A percentile compares a stretch with the other conserved stretches of the same genome.
phyloP scores from a whole-genome alignment of 2,888 invertebrate species.

The Tanytarsus gracilentus region DNA sequence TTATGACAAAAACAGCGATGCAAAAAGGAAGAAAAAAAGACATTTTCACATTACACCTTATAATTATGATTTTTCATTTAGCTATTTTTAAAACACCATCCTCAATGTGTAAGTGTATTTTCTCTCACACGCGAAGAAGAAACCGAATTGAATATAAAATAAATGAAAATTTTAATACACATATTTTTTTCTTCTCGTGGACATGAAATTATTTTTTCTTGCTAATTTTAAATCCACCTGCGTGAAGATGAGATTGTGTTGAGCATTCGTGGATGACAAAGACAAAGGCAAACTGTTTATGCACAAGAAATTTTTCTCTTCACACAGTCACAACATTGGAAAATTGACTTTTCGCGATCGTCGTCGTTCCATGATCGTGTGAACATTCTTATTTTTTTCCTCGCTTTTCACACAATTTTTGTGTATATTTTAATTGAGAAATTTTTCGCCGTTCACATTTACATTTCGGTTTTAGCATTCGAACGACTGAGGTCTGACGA shows the following conservation, averaged over 20 bases:
- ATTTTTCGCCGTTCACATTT: conserved; percentile 23
- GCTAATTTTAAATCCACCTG: conserved; percentile 29
- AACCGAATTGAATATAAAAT: too few species aligned
- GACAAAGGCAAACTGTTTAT: background rate
- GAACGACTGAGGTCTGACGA: conserved; percentile 47
- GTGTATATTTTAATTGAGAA: conserved; percentile 22
- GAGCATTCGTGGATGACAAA: background rate
- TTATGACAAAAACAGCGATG: background rate
- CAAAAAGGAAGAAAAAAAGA: background rate
- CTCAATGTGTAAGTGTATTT: background rate
- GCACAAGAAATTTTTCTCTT: background rate
- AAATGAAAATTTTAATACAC: background rate
- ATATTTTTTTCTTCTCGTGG: conserved; percentile 3
- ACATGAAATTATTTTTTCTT: background rate
- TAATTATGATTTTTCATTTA: conserved; percentile 13
- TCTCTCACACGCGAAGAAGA: background rate
- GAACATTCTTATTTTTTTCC: background rate
- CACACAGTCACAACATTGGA: conserved; percentile 19
- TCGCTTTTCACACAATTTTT: background rate
- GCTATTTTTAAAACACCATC: conserved; percentile 11
- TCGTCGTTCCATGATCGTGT: conserved; percentile 26
- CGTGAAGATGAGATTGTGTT: conserved; percentile 19
- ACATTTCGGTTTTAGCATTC: conserved; percentile 35
- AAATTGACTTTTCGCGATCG: conserved; percentile 23
- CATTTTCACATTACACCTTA: conserved; percentile 19